Evolutionary conservation across 2,797 vertebrate genomes (phyloP).

Genomic region (Miichthys miiuy): DNA sequence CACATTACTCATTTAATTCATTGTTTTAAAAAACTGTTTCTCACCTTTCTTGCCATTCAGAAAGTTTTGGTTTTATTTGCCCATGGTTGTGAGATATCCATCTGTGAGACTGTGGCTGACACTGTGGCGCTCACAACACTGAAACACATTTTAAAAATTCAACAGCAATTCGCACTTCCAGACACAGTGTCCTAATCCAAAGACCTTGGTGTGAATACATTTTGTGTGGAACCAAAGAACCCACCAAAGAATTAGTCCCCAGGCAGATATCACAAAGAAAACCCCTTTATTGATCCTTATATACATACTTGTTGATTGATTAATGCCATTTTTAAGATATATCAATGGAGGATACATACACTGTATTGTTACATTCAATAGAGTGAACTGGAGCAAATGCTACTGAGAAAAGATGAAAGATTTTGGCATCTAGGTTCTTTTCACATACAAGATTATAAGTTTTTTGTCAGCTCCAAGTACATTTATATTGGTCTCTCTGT

Average conservation of each 20-base stretch:
- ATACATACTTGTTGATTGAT: not conserved
- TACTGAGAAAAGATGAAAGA: not conserved
- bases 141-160: not conserved
- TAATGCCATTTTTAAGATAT: constrained; percentile 3
- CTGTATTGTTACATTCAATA: too few species aligned
- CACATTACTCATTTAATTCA: not conserved
- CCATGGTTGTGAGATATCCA: not conserved
- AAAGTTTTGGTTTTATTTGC: not conserved
- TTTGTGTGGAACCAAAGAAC: not conserved
- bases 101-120: not conserved
- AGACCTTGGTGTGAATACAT: not conserved
- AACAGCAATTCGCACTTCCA: not conserved
- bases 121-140: not conserved
- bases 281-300: not conserved
- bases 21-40: too few species aligned
- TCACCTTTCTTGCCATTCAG: not conserved
- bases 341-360: not conserved
- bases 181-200: not conserved
- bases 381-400: too few species aligned
- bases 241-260: not conserved
- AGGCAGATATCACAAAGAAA: not conserved
- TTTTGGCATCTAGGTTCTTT: not conserved
- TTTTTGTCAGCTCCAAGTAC: constrained; percentile 3
- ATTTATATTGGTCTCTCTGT: not conserved
- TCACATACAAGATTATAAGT: not conserved